Percentiles rank a stretch among this genome's conserved stretches.
These are phyloP conservation scores for Punctoribates punctum DNA, from an alignment of 2,888 invertebrate species.

Conservation along the genomic window DNA sequence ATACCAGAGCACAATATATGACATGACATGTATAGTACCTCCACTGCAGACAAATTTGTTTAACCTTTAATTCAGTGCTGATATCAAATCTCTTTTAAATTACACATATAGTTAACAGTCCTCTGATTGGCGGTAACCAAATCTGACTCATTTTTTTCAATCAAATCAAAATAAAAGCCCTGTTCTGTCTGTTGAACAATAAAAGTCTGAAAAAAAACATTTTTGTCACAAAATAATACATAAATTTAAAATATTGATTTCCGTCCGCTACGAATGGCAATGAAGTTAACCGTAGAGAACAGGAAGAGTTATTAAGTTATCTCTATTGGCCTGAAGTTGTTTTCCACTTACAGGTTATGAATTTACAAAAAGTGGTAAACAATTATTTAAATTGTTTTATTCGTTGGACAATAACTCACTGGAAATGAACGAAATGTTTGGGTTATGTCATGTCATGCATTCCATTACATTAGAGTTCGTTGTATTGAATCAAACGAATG, in stretches of 20 bases:
- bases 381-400: slow-evolving; percentile 1
- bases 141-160: no score
- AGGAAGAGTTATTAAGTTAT: slow-evolving; percentile 29
- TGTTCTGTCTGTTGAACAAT: no score
- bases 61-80: no score
- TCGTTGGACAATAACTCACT: neutral
- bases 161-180: no score
- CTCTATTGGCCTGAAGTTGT: neutral
- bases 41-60: no score
- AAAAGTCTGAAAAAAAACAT: neutral
- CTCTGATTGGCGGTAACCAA: no score
- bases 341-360: neutral
- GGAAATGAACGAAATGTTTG: neutral
- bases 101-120: no score
- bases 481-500: neutral
- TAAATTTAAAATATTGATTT: slow-evolving; percentile 24
- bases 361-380: neutral
- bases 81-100: no score
- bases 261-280: slow-evolving; percentile 21
- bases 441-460: neutral
- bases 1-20: neutral
- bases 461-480: neutral
- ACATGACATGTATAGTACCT: no score
- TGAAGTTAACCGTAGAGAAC: slow-evolving; percentile 12
- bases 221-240: neutral